Evolutionary conservation across 2,888 invertebrate species (phyloP), one percentile per base, ranked within the genome.

Genomic region (Polyommatus iphigenia): DNA sequence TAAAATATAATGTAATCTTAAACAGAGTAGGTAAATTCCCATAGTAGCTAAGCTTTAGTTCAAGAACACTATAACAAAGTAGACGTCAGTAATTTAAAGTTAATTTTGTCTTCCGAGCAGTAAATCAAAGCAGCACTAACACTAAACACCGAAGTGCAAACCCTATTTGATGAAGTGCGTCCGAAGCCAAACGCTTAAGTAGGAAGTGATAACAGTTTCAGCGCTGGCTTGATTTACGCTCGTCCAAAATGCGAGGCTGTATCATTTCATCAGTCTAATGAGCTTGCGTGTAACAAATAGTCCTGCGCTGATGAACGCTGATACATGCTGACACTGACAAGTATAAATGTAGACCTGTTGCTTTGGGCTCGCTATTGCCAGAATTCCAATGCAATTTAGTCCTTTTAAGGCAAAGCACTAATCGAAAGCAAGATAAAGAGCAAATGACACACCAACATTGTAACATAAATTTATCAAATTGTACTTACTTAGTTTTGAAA

Each of bases 181-280:
- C 67, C 67, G 67, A 67, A 67, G 67, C 67, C 67, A 67, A 67
- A 67, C 67, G 67, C 67, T 67, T 67, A 67, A 67, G 67, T 67
- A 67, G 67, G 67, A 67, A 67, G 67, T 67, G 67, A 67, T 29
- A 67, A 67, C 67, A 67, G 67, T 67, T 67, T 67, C 29, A 67
- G 67, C 67, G 67, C 67, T 67, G 15, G 67, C 29, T 67, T 67
- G 67, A 67, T 67, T 67, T 67, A 67, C 62, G 62, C 67, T 67
- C 29, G 29, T 67, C 67, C 67, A 67, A 67, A 67, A 67, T 67
- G 29, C 67, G 67, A 67, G 32, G 67, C 67, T 67, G 67, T 32
- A 67, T 67, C 67, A 67, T 67, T 67, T 67, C 67, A 67, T 67
- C 67, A 67, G 67, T 67, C 29, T 67, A 67, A 67, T 67, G 67